Percentiles rank a stretch among this genome's conserved stretches.
Conservation (phyloP, 1,140 invertebrate genomes). For the Drosophila paulistorum region DNA sequence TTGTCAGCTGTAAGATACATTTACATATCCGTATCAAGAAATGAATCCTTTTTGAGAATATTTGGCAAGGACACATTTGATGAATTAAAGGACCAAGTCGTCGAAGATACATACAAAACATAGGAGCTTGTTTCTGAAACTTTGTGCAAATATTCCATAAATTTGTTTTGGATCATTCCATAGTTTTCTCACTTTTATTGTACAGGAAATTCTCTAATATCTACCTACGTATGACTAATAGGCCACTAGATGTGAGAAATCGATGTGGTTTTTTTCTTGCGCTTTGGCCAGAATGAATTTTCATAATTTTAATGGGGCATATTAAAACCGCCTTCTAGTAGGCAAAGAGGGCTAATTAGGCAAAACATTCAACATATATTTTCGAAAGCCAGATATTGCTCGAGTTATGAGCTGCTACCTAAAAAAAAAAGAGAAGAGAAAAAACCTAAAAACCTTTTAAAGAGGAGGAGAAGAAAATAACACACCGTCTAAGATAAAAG, state of each 20-base stretch:
- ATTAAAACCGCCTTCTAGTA: slow-evolving; percentile 70
- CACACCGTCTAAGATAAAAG: slow-evolving; percentile 32
- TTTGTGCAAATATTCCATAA: no score
- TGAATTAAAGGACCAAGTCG: no score
- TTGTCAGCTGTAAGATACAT: no score
- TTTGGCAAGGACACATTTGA: no score
- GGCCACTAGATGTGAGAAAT: slow-evolving; percentile 42
- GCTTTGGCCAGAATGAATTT: slow-evolving; percentile 35
- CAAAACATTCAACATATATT: slow-evolving; percentile 43
- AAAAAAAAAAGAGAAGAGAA: slow-evolving; percentile 19
- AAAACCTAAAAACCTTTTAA: slow-evolving; percentile 26
- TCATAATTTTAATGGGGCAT: slow-evolving; percentile 78
- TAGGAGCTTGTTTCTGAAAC: no score
- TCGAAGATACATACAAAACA: no score
- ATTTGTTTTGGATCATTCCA: no score
- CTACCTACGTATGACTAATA: neutral
- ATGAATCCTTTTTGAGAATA: no score
- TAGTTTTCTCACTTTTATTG: no score
- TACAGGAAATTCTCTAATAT: slow-evolving; percentile 4
- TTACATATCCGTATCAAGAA: no score
- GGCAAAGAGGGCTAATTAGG: slow-evolving; percentile 57
- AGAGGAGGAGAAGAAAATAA: slow-evolving; percentile 17
- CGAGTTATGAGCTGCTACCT: slow-evolving; percentile 30
- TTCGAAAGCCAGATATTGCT: slow-evolving; percentile 19
- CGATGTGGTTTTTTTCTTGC: neutral